A percentile compares a stretch with the other conserved stretches of the same genome.
phyloP scores from a whole-genome alignment of 2,797 vertebrate genomes.

The Hyperoplus lanceolatus region DNA sequence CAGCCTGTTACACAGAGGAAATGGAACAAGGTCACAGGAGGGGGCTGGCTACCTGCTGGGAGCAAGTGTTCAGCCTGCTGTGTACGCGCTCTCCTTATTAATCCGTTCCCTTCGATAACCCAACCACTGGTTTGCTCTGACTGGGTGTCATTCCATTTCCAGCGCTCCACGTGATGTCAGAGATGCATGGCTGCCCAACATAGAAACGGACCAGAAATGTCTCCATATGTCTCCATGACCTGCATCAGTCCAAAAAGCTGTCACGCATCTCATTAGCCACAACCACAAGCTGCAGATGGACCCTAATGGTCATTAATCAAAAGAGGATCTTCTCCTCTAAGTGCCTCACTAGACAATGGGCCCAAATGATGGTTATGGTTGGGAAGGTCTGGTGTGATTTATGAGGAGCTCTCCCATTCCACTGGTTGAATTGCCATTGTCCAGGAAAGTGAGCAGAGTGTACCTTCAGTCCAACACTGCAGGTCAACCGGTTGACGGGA shows the following conservation, averaged over 20 bases:
- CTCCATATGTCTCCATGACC: constrained; percentile 75
- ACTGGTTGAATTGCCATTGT: constrained; percentile 15
- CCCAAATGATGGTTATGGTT: constrained; percentile 41
- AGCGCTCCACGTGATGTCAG: constrained; percentile 60
- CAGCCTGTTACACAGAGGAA: constrained; percentile 49
- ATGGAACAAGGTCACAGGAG: constrained; percentile 69
- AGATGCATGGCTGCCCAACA: constrained; percentile 72
- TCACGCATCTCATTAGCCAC: constrained; percentile 75
- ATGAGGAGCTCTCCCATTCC: constrained; percentile 29
- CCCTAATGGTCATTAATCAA: constrained; percentile 64
- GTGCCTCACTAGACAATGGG: constrained; percentile 48
- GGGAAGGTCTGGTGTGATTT: constrained; percentile 58
- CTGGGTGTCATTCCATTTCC: constrained; percentile 58
- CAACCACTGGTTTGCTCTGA: constrained; percentile 14
- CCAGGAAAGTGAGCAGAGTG: constrained; percentile 32
- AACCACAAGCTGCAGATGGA: constrained; percentile 47
- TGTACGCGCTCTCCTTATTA: constrained; percentile 17
- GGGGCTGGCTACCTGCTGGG: constrained; percentile 62
- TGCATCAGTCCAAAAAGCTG: constrained; percentile 62
- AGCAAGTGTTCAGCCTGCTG: constrained; percentile 70
- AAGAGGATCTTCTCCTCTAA: constrained; percentile 44
- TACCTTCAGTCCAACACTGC: constrained; percentile 14
- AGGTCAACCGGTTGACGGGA: constrained; percentile 26
- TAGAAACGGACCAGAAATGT: constrained; percentile 53
- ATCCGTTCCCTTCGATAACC: neutral